A percentile compares a stretch with the other conserved stretches of the same genome.
Evolutionary conservation across 2,797 vertebrate species (phyloP).

Genomic region (Thalassophryne amazonica): DNA sequence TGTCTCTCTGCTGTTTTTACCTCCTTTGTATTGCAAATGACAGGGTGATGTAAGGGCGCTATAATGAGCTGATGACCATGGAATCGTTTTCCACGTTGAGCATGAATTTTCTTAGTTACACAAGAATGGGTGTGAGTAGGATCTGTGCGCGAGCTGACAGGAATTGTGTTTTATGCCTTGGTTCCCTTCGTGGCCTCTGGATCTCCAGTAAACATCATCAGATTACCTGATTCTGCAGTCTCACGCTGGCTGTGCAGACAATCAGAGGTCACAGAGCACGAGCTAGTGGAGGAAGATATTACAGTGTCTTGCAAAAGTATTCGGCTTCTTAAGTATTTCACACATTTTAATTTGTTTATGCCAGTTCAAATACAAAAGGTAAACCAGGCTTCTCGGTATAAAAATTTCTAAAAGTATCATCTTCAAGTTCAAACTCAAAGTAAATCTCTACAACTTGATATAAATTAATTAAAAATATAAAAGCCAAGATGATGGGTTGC

Average conservation of each 20-base stretch:
- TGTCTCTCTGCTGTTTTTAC: slow-evolving; percentile 10
- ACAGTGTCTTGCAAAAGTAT: background rate
- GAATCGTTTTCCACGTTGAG: slow-evolving; percentile 34
- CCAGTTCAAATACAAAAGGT: too few species aligned
- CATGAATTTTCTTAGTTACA: too few species aligned
- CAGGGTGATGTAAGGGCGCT: slow-evolving; percentile 39
- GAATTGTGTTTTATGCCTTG: too few species aligned
- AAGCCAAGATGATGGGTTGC: too few species aligned
- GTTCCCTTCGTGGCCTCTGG: background rate
- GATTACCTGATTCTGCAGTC: slow-evolving; percentile 38
- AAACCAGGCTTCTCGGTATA: too few species aligned
- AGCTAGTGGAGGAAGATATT: slow-evolving; percentile 37
- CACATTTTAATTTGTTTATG: too few species aligned
- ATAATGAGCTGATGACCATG: slow-evolving; percentile 39
- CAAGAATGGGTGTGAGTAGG: slow-evolving; percentile 6
- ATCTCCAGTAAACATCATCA: slow-evolving; percentile 18
- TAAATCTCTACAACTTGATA: too few species aligned
- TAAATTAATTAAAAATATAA: too few species aligned
- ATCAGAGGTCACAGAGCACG: slow-evolving; percentile 21
- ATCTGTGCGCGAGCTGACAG: background rate
- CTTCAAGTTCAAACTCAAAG: too few species aligned
- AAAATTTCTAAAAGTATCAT: too few species aligned
- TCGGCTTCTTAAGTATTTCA: too few species aligned
- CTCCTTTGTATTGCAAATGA: slow-evolving; percentile 3
- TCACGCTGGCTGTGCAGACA: slow-evolving; percentile 12